Evolutionary conservation across 2,113 vertebrate genomes (phyloP), one percentile per base, ranked within the genome.

Genomic region (Lophotis ruficrista): DNA sequence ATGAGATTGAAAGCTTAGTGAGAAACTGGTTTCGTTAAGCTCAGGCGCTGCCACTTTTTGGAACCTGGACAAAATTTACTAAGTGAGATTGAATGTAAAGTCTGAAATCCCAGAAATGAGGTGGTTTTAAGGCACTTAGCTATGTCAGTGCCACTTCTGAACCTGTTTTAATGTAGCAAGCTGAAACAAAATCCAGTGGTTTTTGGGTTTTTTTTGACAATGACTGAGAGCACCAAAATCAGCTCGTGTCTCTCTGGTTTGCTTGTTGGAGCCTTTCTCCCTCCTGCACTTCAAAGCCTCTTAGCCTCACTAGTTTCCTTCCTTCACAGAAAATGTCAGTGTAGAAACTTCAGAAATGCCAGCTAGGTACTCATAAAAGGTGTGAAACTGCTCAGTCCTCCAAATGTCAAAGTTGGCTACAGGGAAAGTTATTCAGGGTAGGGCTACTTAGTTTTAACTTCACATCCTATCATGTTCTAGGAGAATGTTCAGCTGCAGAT

Each of bases 281-380:
- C 47, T 87, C 68, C 47, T 38, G 43, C 19, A 70, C 68, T 72
- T 92, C 75, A 92, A 93, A 92, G 65, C 27, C 28, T 83, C 37
- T 86, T 48, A 41, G 54, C 31, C 45, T 86, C 54, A 33, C 58
- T 57, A 22, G 68, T 85, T 96, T 96, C 71, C 41, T 80, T 83
- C 50, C 71, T 80, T 93, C 35, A 19, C 28, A 43, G 28, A 66
- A 94, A 96, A 95, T 83, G 93, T 96, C 94, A 94, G 20, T 2
- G 54, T 77, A 73, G 88, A 92, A 91, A 90, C 84, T 85, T 93
- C 54, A 79, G 11, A 88, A 95, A 72, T 79, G 54, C 79, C 88
- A 72, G 75, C 10, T 30, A 28, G 14, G 45, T 79, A 15, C 53
- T 53, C 47, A 35, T n/a, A 61, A 79, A 94, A 77, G n/a, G 3